phyloP scores from a whole-genome alignment of 2,797 vertebrate species.

The Pangasius larnaudii region DNA sequence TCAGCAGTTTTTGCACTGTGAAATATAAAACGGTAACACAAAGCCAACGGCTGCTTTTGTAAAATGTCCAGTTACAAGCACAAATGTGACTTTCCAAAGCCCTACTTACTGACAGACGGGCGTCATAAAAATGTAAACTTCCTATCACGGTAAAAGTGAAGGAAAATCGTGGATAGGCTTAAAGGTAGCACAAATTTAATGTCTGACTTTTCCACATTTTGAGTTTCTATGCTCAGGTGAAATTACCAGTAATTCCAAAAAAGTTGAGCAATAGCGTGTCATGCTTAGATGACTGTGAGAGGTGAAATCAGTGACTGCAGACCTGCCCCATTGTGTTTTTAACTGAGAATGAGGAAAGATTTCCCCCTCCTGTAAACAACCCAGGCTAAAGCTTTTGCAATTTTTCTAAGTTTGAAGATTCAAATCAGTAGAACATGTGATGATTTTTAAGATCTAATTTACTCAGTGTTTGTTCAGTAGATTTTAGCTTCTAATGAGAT shows the following conservation, averaged over 20 bases:
- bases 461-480: neutral
- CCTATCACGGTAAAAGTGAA: neutral
- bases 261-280: neutral
- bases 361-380: neutral
- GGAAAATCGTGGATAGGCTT: neutral
- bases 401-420: slow-evolving; percentile 18
- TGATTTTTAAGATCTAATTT: neutral
- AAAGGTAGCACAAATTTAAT: slow-evolving; percentile 10
- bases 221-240: slow-evolving; percentile 18
- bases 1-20: slow-evolving; percentile 34
- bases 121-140: neutral
- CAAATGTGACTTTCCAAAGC: neutral
- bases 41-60: neutral
- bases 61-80: slow-evolving; percentile 1
- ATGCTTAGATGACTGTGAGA: neutral
- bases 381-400: neutral
- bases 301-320: neutral
- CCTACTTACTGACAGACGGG: neutral
- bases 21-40: neutral
- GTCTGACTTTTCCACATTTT: neutral
- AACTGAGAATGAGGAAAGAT: neutral
- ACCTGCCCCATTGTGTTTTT: neutral
- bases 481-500: slow-evolving; percentile 12
- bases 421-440: slow-evolving; percentile 42
- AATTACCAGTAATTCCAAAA: neutral